Evolutionary conservation across 2,888 invertebrate genomes (phyloP), one percentile per base, ranked within the genome.

Genomic region (Acanthococcus lagerstroemiae): DNA sequence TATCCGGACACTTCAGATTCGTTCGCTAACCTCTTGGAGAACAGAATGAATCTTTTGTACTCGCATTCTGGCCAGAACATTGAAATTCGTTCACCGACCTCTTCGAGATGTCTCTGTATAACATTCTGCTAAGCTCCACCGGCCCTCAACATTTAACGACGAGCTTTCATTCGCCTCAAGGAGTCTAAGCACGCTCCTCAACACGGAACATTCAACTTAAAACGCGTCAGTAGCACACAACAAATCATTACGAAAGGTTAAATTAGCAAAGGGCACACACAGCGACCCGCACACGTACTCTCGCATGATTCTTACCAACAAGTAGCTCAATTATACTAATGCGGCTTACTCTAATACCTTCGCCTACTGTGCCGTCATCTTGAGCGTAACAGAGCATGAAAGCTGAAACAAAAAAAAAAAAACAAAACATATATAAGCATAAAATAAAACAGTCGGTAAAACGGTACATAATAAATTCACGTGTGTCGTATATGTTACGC

Each of bases 361-460:
- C 90, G n/a, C n/a, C n/a, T 76, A 88, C 84, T 78, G 88, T 88
- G 75, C 88, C 83, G 79, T 90, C 90, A 82, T 90, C 90, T 82
- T 90, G 90, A 74, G 90, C 90, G 82, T 90, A 90, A 84, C 90
- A 90, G 82, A 90, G 84, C 90, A 90, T 90, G 85, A 90, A 90
- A 80, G 90, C 90, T 90, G 85, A 17, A 56, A 56, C n/a, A 56
- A 15, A 56, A 21, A 24, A 60, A 77, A 88, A 87, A 67, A 58
- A 67, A 48, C 55, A 52, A 52, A 58, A 67, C 44, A 63, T 58
- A 30, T 22, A 48, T 24, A 67, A 37, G 24, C 44, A 26, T n/a
- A 46, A 27, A 30, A 56, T 44, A 25, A 25, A 25, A 58, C 60
- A 25, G 5, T n/a, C n/a, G n/a, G n/a, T n/a, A n/a, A n/a, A n/a